Percentiles rank a stretch among this genome's conserved stretches.
phyloP scores from a whole-genome alignment of 2,888 invertebrate genomes.

The Bimastos eiseni region DNA sequence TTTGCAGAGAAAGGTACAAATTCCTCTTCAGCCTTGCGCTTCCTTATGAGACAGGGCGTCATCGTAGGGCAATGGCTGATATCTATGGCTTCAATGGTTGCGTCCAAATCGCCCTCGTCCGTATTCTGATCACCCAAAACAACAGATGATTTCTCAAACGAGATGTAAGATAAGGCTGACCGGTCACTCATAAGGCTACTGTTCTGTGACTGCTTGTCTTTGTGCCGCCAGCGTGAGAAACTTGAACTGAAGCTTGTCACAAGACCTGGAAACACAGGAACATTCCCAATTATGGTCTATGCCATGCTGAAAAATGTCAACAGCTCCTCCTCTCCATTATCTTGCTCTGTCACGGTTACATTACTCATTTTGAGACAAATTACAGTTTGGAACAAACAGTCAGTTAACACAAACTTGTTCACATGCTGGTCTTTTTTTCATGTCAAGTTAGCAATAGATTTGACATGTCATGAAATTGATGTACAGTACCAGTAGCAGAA shows the following conservation, averaged over 20 bases:
- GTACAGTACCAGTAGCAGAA: background rate
- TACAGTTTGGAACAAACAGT: background rate
- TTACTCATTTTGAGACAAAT: background rate
- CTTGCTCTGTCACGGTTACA: background rate
- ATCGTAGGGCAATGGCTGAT: background rate
- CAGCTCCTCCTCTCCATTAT: background rate
- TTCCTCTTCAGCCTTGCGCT: conserved; percentile 42
- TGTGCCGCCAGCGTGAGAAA: conserved; percentile 53
- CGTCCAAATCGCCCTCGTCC: background rate
- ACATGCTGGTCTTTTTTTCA: background rate
- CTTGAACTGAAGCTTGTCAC: conserved; percentile 56
- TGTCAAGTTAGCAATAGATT: background rate
- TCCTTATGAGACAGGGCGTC: conserved; percentile 39
- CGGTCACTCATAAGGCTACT: conserved; percentile 38
- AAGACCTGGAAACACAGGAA: conserved; percentile 48
- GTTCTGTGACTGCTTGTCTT: conserved; percentile 36
- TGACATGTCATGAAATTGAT: background rate
- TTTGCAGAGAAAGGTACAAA: conserved; percentile 40
- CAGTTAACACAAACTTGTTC: background rate
- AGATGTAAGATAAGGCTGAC: conserved; percentile 35
- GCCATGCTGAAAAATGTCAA: background rate
- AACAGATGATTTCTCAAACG: background rate
- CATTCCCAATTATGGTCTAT: background rate
- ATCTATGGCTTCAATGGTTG: background rate
- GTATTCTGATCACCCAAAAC: background rate